These are phyloP conservation scores for Oikopleura vanhoeffeni DNA, from an alignment of 23 tunicate species.

Conservation along the genomic window DNA sequence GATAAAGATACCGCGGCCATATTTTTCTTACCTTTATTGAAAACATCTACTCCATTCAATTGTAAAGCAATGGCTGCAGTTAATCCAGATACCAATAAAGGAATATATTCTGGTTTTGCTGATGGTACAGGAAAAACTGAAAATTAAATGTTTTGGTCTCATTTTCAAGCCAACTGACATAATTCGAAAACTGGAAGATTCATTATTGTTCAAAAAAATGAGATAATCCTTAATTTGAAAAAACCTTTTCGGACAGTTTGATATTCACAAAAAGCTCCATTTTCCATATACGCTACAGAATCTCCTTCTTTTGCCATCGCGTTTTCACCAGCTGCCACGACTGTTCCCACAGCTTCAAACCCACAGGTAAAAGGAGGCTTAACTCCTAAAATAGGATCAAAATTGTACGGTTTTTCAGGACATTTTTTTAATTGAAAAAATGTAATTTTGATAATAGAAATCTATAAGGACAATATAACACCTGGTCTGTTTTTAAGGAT, in stretches of 20 bases:
- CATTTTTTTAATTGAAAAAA: no score
- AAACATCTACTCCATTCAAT: neutral
- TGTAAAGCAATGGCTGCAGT: conserved; percentile 63
- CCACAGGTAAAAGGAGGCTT: conserved; percentile 73
- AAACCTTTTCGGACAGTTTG: conserved; percentile 17
- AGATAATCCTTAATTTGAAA: neutral
- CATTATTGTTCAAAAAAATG: neutral
- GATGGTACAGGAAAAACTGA: conserved; percentile 25
- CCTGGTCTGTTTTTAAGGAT: no score
- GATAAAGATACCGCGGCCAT: no score
- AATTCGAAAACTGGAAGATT: no score
- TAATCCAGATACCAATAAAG: conserved; percentile 71
- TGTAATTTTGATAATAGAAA: no score
- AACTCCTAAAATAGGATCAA: no score
- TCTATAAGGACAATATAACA: no score
- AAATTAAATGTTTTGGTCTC: neutral
- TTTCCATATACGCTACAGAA: conserved; percentile 46
- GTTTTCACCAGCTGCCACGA: conserved; percentile 47
- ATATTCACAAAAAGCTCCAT: conserved; percentile 71
- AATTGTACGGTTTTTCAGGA: no score
- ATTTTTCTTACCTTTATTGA: neutral
- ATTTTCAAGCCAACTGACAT: no score
- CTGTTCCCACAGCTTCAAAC: conserved; percentile 87
- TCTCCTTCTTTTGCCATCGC: conserved; percentile 27
- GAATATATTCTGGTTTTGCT: conserved; percentile 36